These are phyloP conservation scores for Argya squamiceps DNA, from an alignment of 2,797 vertebrate species.

Conservation along the genomic window DNA sequence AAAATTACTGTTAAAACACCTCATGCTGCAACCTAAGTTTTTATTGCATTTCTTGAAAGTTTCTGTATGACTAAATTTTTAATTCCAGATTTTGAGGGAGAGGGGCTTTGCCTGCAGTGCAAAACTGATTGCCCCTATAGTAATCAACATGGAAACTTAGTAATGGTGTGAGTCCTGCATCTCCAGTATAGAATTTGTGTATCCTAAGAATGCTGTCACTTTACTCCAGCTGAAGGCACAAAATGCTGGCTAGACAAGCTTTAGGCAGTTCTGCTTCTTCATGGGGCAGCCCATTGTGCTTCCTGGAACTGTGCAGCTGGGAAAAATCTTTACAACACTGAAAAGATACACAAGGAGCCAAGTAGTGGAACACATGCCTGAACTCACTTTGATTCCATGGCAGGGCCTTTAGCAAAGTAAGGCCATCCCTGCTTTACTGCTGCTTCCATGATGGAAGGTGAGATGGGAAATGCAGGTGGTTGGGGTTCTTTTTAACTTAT, in stretches of 20 bases:
- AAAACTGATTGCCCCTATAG: background rate
- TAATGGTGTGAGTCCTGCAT: background rate
- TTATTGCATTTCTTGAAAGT: background rate
- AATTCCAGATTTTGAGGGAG: background rate
- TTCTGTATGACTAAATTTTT: background rate
- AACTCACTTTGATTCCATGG: background rate
- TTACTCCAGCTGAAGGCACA: background rate
- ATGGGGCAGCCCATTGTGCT: background rate
- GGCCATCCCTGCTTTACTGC: background rate
- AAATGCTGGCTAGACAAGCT: background rate
- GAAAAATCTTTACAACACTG: background rate
- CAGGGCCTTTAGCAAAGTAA: background rate
- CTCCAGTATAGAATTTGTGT: background rate
- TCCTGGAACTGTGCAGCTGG: background rate
- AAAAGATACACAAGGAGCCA: background rate
- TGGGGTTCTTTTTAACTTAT: background rate
- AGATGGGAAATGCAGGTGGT: background rate
- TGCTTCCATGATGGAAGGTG: accelerated
- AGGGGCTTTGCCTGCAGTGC: background rate
- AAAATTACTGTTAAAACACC: background rate
- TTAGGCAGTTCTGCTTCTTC: background rate
- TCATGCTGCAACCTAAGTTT: background rate
- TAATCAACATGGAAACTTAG: background rate
- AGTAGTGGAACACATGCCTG: background rate
- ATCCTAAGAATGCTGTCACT: background rate